These are phyloP conservation scores for Bombus breviceps DNA, from an alignment of 1,140 invertebrate genomes.

Conservation along the genomic window DNA sequence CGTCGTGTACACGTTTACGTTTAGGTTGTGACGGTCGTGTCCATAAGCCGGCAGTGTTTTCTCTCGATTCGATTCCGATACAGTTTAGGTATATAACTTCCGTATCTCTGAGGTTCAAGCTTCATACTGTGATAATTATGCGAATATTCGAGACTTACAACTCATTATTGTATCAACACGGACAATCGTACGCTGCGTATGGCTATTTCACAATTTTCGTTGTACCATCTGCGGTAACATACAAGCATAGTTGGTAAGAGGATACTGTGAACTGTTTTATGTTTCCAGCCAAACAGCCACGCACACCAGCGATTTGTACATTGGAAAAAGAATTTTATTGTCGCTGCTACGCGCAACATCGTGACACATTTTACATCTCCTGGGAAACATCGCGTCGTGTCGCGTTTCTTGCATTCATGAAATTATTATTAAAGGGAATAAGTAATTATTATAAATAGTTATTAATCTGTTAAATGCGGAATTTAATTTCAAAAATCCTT, in stretches of 20 bases:
- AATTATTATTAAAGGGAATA: not conserved
- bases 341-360: not conserved
- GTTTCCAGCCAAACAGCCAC: not conserved
- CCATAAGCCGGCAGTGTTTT: not conserved
- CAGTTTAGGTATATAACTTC: conserved; percentile 20
- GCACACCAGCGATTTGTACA: not conserved
- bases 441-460: too few species aligned
- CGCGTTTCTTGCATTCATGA: not conserved
- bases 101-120: conserved; percentile 12
- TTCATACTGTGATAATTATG: conserved; percentile 19
- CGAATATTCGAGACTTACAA: conserved; percentile 14
- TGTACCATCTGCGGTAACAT: conserved; percentile 15
- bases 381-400: not conserved
- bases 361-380: not conserved
- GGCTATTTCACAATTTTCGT: conserved; percentile 49
- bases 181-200: not conserved
- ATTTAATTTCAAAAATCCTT: too few species aligned
- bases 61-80: not conserved
- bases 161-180: conserved; percentile 39
- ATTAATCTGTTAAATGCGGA: too few species aligned
- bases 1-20: not conserved
- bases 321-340: not conserved
- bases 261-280: not conserved
- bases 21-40: not conserved
- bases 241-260: not conserved